Percentiles rank a stretch among this genome's conserved stretches.
These are phyloP conservation scores for Brachypteracias leptosomus DNA, from an alignment of 2,113 vertebrate species.

Conservation along the genomic window DNA sequence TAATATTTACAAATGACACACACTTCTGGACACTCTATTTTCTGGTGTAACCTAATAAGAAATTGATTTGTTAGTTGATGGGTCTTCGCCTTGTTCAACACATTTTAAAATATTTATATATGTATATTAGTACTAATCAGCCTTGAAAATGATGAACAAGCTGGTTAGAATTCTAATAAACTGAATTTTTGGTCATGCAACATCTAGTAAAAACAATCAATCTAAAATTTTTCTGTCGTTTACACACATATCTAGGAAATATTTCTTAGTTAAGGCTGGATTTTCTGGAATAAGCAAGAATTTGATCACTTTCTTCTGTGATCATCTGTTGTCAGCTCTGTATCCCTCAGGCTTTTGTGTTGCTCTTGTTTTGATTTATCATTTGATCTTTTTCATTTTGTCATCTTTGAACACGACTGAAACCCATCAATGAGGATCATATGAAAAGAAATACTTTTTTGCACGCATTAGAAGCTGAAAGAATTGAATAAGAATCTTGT, in stretches of 20 bases:
- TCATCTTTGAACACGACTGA: conserved; percentile 44
- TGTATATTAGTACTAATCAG: conserved; percentile 41
- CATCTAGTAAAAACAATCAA: background rate
- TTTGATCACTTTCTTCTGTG: conserved; percentile 55
- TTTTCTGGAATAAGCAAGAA: conserved; percentile 35
- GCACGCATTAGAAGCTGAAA: background rate
- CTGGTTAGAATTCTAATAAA: conserved; percentile 3
- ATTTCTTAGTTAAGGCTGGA: conserved; percentile 3
- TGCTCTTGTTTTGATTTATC: conserved; percentile 57
- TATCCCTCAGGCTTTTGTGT: conserved; percentile 56
- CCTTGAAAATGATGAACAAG: conserved; percentile 5
- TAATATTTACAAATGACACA: conserved; percentile 20
- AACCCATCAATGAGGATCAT: conserved; percentile 36
- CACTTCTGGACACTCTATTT: conserved; percentile 43
- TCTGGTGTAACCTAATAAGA: conserved; percentile 48
- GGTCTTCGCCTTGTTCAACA: background rate
- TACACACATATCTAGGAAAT: background rate
- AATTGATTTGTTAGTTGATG: conserved; percentile 40
- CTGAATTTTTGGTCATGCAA: background rate
- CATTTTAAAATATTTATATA: conserved; percentile 51
- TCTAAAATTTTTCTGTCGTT: background rate
- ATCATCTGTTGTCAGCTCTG: conserved; percentile 60
- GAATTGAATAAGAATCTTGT: background rate
- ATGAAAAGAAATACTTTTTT: conserved; percentile 24
- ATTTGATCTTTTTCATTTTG: conserved; percentile 67